These are phyloP conservation scores for Hiodon alosoides DNA, from an alignment of 2,113 vertebrate genomes.

Conservation along the genomic window DNA sequence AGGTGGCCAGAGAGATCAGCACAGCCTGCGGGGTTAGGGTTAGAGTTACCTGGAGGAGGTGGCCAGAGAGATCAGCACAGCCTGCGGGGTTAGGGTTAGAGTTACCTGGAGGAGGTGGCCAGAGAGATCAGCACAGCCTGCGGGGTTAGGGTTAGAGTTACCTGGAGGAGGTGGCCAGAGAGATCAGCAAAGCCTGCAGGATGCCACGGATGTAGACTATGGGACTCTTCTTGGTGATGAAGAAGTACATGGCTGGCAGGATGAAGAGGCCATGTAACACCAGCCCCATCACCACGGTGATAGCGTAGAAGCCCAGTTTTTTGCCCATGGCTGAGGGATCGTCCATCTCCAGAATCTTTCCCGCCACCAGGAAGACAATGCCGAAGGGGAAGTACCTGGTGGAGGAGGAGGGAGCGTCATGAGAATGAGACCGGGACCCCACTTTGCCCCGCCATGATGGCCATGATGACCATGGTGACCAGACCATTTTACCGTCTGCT, in stretches of 20 bases:
- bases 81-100: slow-evolving; percentile 42
- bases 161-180: slow-evolving; percentile 95
- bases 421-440: neutral
- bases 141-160: slow-evolving; percentile 59
- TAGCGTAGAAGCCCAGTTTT: slow-evolving; percentile 90
- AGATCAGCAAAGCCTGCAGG: slow-evolving; percentile 92
- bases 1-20: too few species aligned
- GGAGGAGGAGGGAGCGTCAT: neutral
- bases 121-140: slow-evolving; percentile 52
- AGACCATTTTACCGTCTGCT: neutral
- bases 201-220: slow-evolving; percentile 95
- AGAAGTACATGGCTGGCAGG: slow-evolving; percentile 89
- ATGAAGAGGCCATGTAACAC: slow-evolving; percentile 89
- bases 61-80: slow-evolving; percentile 61
- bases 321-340: slow-evolving; percentile 89
- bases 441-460: neutral
- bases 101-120: slow-evolving; percentile 73
- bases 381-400: slow-evolving; percentile 94
- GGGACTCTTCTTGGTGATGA: slow-evolving; percentile 95
- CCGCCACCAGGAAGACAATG: slow-evolving; percentile 94
- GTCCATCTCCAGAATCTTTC: slow-evolving; percentile 98
- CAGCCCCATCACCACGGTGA: slow-evolving; percentile 88
- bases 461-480: neutral
- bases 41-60: slow-evolving; percentile 69
- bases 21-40: neutral